These are phyloP conservation scores for Pelochelys cantorii DNA, from an alignment of 2,797 vertebrate species.

Conservation along the genomic window DNA sequence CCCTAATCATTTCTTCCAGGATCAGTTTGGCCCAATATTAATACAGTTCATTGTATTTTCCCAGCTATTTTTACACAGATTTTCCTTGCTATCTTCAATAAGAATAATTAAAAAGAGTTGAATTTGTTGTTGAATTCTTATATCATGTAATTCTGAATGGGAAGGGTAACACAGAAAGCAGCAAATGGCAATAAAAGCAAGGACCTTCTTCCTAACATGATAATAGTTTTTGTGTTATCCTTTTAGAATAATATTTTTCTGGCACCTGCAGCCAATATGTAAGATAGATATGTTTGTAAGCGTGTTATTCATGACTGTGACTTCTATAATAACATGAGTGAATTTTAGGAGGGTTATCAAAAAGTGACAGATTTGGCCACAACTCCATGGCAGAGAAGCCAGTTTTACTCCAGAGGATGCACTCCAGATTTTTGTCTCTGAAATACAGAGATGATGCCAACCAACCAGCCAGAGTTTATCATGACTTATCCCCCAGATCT, in stretches of 20 bases:
- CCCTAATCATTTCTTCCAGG: background rate
- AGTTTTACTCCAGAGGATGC: background rate
- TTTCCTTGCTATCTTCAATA: background rate
- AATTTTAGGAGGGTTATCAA: background rate
- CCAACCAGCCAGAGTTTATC: background rate
- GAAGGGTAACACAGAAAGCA: background rate
- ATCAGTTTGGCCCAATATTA: background rate
- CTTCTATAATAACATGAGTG: fast-evolving
- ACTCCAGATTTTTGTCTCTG: fast-evolving
- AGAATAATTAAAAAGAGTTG: background rate
- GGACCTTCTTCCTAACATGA: background rate
- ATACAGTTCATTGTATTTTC: background rate
- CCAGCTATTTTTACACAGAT: background rate
- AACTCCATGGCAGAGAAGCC: background rate
- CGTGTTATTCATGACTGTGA: background rate
- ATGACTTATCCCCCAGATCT: background rate
- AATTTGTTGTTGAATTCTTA: background rate
- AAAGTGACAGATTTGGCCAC: background rate
- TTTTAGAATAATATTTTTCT: background rate
- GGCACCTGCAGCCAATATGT: background rate
- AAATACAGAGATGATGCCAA: background rate
- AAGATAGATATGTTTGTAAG: background rate
- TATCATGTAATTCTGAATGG: background rate
- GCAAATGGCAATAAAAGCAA: background rate
- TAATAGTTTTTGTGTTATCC: background rate